These are phyloP conservation scores for Notothenia coriiceps DNA, from an alignment of 2,113 vertebrate species.

Conservation along the genomic window DNA sequence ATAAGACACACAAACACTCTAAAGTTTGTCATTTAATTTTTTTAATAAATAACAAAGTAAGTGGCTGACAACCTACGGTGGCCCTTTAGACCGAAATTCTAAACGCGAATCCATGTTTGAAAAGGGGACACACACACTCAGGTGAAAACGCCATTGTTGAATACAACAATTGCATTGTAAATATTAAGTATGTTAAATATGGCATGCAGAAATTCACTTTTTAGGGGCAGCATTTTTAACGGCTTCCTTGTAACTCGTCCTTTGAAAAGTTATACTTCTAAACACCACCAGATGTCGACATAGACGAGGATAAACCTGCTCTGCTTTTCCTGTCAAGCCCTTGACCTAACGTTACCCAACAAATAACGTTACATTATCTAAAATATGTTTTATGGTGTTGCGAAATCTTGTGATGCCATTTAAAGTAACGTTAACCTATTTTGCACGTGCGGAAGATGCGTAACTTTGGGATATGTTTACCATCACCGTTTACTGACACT, in stretches of 20 bases:
- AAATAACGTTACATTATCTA: too few species aligned
- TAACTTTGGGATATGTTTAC: too few species aligned
- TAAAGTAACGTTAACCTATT: too few species aligned
- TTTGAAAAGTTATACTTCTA: background rate
- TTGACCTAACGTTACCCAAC: background rate
- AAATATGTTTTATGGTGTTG: too few species aligned
- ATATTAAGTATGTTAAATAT: background rate
- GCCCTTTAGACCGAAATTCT: background rate
- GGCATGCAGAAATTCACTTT: too few species aligned
- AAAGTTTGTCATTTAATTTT: accelerated
- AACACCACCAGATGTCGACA: constrained; percentile 51
- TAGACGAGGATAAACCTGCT: background rate
- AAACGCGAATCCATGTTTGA: background rate
- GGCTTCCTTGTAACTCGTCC: background rate
- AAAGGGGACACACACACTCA: background rate
- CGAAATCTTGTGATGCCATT: too few species aligned
- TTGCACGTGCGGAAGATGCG: too few species aligned
- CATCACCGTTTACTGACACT: too few species aligned
- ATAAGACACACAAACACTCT: accelerated
- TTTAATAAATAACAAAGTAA: accelerated
- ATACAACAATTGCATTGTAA: accelerated
- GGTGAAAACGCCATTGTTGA: background rate
- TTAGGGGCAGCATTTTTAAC: background rate
- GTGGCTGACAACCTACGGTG: background rate
- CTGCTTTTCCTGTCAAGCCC: too few species aligned